Conservation (phyloP, 2,888 invertebrate species). For the Phortica magna region DNA sequence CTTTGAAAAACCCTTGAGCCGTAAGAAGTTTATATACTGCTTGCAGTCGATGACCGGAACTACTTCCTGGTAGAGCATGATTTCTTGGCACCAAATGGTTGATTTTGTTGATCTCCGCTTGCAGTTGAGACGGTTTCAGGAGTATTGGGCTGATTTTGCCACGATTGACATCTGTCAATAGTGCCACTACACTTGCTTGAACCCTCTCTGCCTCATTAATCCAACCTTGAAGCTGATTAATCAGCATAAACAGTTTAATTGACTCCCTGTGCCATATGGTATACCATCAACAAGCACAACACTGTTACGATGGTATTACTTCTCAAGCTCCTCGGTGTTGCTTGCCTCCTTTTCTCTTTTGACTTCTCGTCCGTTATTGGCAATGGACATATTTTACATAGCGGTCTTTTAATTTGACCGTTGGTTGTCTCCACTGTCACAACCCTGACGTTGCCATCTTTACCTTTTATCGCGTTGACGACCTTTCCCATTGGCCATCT, state of each 20-base stretch:
- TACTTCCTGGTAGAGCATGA: background rate
- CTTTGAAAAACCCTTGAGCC: background rate
- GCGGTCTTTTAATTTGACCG: constrained; percentile 2
- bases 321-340: background rate
- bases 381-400: constrained; percentile 10
- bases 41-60: background rate
- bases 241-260: too few species aligned
- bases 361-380: background rate
- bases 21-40: background rate
- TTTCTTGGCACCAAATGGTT: background rate
- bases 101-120: background rate
- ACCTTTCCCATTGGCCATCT: constrained; percentile 21
- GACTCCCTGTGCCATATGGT: too few species aligned
- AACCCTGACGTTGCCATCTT: constrained; percentile 1
- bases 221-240: background rate
- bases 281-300: background rate
- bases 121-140: background rate
- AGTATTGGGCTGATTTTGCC: background rate
- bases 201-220: constrained; percentile 8
- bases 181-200: too few species aligned
- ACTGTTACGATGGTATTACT: background rate
- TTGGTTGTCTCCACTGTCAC: background rate
- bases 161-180: too few species aligned
- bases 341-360: background rate
- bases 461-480: background rate